These are phyloP conservation scores for Drosophila nasuta DNA, from an alignment of 1,140 invertebrate genomes.

Conservation along the genomic window DNA sequence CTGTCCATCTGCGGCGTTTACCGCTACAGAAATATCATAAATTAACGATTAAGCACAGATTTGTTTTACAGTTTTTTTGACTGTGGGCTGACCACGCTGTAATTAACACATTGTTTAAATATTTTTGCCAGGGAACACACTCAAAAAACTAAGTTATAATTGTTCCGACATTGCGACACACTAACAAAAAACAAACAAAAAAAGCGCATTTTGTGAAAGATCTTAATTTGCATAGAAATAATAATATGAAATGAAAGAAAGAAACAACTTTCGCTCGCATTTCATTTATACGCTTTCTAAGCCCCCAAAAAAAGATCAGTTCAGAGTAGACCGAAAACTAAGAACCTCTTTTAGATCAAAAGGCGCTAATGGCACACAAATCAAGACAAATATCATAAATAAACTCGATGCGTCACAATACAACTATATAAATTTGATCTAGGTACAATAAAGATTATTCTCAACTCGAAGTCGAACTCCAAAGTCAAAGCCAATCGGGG, in stretches of 20 bases:
- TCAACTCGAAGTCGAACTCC: not conserved
- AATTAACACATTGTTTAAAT: constrained; percentile 81
- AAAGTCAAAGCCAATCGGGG: constrained; percentile 6
- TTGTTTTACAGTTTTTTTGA: constrained; percentile 63
- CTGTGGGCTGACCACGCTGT: constrained; percentile 45
- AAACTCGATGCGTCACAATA: constrained; percentile 31
- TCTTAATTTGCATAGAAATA: constrained; percentile 76
- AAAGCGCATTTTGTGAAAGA: constrained; percentile 22
- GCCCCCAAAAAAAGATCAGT: constrained; percentile 24
- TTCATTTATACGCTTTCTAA: constrained; percentile 79
- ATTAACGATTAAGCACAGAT: constrained; percentile 81
- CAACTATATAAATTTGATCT: not conserved
- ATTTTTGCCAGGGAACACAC: constrained; percentile 39
- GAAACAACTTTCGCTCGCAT: constrained; percentile 69
- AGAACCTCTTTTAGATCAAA: constrained; percentile 57
- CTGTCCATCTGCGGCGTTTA: constrained; percentile 54
- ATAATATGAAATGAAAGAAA: constrained; percentile 50
- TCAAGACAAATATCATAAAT: constrained; percentile 39
- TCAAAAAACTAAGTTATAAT: constrained; percentile 52
- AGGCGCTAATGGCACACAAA: constrained; percentile 55
- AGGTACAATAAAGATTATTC: not conserved
- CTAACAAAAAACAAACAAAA: constrained; percentile 50
- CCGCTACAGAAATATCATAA: constrained; percentile 77
- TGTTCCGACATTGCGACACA: constrained; percentile 54
- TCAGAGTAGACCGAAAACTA: constrained; percentile 6